Evolutionary conservation across 2,888 invertebrate genomes (phyloP).

Genomic region (Venusia cambrica): DNA sequence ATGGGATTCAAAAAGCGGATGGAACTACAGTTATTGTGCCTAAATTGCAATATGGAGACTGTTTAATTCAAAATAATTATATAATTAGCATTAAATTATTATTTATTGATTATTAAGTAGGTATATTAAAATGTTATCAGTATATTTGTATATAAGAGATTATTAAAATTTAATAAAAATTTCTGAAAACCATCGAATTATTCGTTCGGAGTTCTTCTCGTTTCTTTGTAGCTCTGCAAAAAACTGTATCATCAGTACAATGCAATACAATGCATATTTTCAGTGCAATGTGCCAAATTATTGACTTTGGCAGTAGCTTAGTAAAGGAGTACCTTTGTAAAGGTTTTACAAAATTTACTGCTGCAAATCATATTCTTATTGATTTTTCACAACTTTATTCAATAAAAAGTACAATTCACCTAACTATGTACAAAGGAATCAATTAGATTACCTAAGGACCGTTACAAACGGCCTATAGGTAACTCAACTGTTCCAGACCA

Average conservation of each 20-base stretch:
- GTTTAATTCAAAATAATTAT: slow-evolving; percentile 39
- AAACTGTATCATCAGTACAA: neutral
- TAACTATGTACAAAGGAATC: too few relatives aligned
- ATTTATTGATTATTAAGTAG: slow-evolving; percentile 27
- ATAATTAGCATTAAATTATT: slow-evolving; percentile 30
- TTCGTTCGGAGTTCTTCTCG: slow-evolving; percentile 14
- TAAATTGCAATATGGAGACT: slow-evolving; percentile 74
- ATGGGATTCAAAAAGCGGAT: slow-evolving; percentile 83
- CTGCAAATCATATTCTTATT: too few relatives aligned
- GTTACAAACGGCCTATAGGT: too few relatives aligned
- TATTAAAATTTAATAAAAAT: slow-evolving; percentile 27
- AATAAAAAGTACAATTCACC: too few relatives aligned
- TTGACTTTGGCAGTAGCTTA: too few relatives aligned
- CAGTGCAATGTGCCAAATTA: too few relatives aligned
- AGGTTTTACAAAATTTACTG: too few relatives aligned
- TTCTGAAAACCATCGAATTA: slow-evolving; percentile 13
- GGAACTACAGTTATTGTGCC: slow-evolving; percentile 85
- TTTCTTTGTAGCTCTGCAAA: slow-evolving; percentile 36
- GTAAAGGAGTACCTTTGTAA: too few relatives aligned
- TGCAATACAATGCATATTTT: too few relatives aligned
- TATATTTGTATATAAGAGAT: slow-evolving; percentile 19
- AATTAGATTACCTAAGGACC: too few relatives aligned
- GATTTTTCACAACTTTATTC: too few relatives aligned
- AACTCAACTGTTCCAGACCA: too few relatives aligned
- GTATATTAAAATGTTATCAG: slow-evolving; percentile 21